A percentile compares a stretch with the other conserved stretches of the same genome.
These are phyloP conservation scores for Acleris cristana DNA, from an alignment of 2,888 invertebrate genomes.

Conservation along the genomic window DNA sequence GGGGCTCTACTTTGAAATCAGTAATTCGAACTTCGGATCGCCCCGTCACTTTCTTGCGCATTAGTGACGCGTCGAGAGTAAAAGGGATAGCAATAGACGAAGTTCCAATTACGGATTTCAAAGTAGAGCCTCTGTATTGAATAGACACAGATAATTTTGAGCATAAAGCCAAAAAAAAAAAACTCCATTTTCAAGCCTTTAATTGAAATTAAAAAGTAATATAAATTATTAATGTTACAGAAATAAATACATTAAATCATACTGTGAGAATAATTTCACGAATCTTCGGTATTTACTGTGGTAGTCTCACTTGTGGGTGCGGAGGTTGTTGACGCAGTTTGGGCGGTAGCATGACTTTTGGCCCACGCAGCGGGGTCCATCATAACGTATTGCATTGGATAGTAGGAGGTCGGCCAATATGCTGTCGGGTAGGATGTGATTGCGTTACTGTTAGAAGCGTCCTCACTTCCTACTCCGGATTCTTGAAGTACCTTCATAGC, in stretches of 20 bases:
- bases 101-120: too few species aligned
- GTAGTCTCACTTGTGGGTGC: conserved; percentile 41
- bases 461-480: conserved; percentile 55
- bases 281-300: background rate
- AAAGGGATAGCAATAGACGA: too few species aligned
- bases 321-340: conserved; percentile 44
- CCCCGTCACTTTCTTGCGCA: too few species aligned
- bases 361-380: conserved; percentile 68
- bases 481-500: conserved; percentile 64
- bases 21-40: too few species aligned
- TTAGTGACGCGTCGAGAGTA: too few species aligned
- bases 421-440: conserved; percentile 52
- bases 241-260: conserved; percentile 29
- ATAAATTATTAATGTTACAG: conserved; percentile 33
- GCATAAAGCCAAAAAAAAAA: background rate
- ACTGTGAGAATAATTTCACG: background rate
- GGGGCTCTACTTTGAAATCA: too few species aligned
- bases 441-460: conserved; percentile 48
- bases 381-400: conserved; percentile 72
- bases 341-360: conserved; percentile 49
- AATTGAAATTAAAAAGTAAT: conserved; percentile 28
- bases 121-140: too few species aligned
- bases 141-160: background rate
- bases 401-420: conserved; percentile 64
- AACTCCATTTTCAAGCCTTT: conserved; percentile 8